These are phyloP conservation scores for Lycodopsis pacificus DNA, from an alignment of 2,797 vertebrate genomes.

Conservation along the genomic window DNA sequence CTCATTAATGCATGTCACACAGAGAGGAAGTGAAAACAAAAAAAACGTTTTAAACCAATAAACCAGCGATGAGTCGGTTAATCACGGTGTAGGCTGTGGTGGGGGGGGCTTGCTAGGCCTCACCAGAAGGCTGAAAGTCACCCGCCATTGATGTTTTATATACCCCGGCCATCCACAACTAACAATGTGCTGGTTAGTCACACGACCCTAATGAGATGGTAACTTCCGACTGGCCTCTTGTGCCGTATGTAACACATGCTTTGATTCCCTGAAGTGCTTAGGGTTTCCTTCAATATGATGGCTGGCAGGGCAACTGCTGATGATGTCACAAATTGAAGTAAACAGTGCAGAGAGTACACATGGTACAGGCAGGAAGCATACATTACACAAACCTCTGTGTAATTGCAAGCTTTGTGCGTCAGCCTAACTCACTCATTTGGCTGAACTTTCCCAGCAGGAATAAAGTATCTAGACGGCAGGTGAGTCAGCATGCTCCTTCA, in stretches of 20 bases:
- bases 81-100: slow-evolving; percentile 42
- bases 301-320: slow-evolving; percentile 32
- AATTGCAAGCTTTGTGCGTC: slow-evolving; percentile 63
- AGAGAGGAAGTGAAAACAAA: slow-evolving; percentile 15
- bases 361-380: slow-evolving; percentile 30
- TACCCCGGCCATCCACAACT: slow-evolving; percentile 62
- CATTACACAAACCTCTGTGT: slow-evolving; percentile 49
- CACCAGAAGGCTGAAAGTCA: slow-evolving; percentile 43
- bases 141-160: slow-evolving; percentile 60
- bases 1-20: slow-evolving; percentile 74
- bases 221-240: slow-evolving; percentile 47
- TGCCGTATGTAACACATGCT: slow-evolving; percentile 35
- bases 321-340: slow-evolving; percentile 59
- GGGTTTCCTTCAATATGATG: slow-evolving; percentile 33
- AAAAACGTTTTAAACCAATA: background rate
- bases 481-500: slow-evolving; percentile 73
- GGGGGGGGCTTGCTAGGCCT: slow-evolving; percentile 43
- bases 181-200: slow-evolving; percentile 67
- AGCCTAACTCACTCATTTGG: slow-evolving; percentile 59
- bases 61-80: slow-evolving; percentile 31
- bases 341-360: slow-evolving; percentile 36
- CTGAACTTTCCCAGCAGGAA: slow-evolving; percentile 60
- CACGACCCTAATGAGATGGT: slow-evolving; percentile 62
- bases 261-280: slow-evolving; percentile 41
- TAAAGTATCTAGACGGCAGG: slow-evolving; percentile 46